Conservation (phyloP, 2,888 invertebrate species). For the Carcina quercana region DNA sequence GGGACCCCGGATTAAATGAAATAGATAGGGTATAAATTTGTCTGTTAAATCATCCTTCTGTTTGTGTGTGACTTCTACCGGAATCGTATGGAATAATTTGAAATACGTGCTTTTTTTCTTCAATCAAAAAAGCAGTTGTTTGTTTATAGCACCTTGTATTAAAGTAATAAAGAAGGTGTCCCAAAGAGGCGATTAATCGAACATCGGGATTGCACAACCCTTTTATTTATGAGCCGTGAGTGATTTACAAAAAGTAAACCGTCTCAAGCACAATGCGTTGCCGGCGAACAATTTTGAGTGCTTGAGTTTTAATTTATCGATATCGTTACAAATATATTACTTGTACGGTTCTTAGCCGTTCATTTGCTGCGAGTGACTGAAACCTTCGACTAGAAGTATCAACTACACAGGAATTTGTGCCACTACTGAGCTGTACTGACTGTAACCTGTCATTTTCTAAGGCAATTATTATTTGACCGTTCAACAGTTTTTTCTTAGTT, state of each 20-base stretch:
- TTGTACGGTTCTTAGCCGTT: constrained; percentile 16
- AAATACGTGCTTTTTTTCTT: constrained; percentile 13
- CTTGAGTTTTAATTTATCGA: constrained; percentile 4
- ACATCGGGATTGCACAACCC: constrained; percentile 30
- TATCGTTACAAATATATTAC: constrained; percentile 11
- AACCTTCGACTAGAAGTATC: constrained; percentile 18
- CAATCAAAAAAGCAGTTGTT: constrained; percentile 15
- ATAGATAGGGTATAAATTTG: constrained; percentile 5
- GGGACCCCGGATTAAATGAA: no score
- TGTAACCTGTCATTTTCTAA: no score
- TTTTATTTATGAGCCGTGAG: constrained; percentile 25
- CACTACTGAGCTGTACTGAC: no score
- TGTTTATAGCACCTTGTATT: constrained; percentile 22
- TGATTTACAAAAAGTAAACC: constrained; percentile 14
- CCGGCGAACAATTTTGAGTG: constrained; percentile 5
- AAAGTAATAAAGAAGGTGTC: constrained; percentile 23
- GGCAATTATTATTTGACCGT: no score
- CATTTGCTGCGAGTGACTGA: constrained; percentile 28
- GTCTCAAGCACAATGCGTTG: constrained; percentile 13
- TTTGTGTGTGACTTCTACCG: no score
- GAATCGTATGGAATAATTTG: no score
- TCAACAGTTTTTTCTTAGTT: no score
- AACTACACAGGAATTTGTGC: constrained; percentile 31
- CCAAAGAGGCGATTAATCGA: constrained; percentile 25
- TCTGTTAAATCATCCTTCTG: no score